A percentile compares a stretch with the other conserved stretches of the same genome.
phyloP scores from a whole-genome alignment of 64 coral and sea anemone species.

The Pachyseris speciosa region DNA sequence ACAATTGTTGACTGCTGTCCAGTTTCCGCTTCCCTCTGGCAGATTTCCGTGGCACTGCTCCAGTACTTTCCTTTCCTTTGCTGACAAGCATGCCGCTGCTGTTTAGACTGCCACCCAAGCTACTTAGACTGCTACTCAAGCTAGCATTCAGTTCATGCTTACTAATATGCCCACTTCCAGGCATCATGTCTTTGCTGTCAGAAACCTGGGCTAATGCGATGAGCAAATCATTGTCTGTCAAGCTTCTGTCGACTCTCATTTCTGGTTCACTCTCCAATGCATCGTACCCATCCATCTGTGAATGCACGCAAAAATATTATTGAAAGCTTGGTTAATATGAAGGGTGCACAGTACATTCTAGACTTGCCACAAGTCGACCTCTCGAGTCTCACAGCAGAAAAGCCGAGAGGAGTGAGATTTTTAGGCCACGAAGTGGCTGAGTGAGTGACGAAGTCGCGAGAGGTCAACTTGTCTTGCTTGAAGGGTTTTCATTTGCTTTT shows the following conservation, averaged over 20 bases:
- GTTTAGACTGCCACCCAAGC: conserved; percentile 59
- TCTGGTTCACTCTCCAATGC: conserved; percentile 46
- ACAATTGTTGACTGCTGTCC: conserved; percentile 90
- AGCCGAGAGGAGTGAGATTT: too few relatives aligned
- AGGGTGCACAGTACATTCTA: too few relatives aligned
- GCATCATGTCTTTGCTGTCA: conserved; percentile 34
- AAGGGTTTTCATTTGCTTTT: too few relatives aligned
- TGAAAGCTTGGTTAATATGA: too few relatives aligned
- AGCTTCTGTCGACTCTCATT: conserved; percentile 29
- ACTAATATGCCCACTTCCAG: conserved; percentile 16
- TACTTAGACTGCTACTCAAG: conserved; percentile 70
- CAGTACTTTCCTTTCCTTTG: conserved; percentile 79
- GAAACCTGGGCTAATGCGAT: conserved; percentile 43
- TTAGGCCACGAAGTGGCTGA: too few relatives aligned
- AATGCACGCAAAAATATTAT: not conserved
- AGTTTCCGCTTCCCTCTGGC: conserved; percentile 85
- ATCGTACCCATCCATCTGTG: conserved; percentile 30
- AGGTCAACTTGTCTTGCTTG: too few relatives aligned
- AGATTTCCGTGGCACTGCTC: conserved; percentile 78
- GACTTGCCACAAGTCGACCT: too few relatives aligned
- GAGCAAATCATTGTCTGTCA: conserved; percentile 35
- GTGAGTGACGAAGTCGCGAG: too few relatives aligned
- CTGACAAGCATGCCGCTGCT: conserved; percentile 59
- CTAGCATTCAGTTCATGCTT: conserved; percentile 65
- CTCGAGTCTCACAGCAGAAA: too few relatives aligned